Evolutionary conservation across 2,888 invertebrate species (phyloP).

Genomic region (Athalia circularis): DNA sequence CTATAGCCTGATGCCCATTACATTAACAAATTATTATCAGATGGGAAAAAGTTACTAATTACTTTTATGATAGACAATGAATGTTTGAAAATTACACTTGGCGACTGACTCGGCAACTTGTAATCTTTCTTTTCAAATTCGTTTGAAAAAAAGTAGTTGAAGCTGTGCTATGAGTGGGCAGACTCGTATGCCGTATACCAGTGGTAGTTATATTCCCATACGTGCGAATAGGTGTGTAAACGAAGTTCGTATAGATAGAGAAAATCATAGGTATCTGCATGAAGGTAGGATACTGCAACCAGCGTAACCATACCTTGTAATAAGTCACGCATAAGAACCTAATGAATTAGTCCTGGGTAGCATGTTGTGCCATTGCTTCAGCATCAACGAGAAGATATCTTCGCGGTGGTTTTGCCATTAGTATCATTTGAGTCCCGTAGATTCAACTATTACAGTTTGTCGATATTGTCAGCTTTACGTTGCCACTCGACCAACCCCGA

Average conservation of each 20-base stretch:
- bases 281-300: constrained; percentile 37
- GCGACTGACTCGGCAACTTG: too few relatives aligned
- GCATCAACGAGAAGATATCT: constrained; percentile 21
- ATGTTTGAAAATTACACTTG: too few relatives aligned
- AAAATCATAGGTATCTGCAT: constrained; percentile 20
- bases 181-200: constrained; percentile 10
- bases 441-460: constrained; percentile 1
- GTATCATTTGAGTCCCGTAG: constrained; percentile 19
- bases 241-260: neutral
- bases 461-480: constrained; percentile 31
- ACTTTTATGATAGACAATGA: too few relatives aligned
- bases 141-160: too few relatives aligned
- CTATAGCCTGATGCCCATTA: too few relatives aligned
- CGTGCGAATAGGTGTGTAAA: constrained; percentile 2
- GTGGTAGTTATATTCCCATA: constrained; percentile 33
- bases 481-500: neutral
- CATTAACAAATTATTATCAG: too few relatives aligned
- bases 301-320: constrained; percentile 47
- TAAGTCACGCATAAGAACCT: constrained; percentile 58
- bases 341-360: constrained; percentile 56
- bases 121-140: too few relatives aligned
- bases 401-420: constrained; percentile 20
- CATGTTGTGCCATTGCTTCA: constrained; percentile 40
- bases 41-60: too few relatives aligned
- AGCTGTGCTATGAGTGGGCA: constrained; percentile 20